These are phyloP conservation scores for Bombus cullumanus DNA, from an alignment of 1,140 invertebrate species.

Conservation along the genomic window DNA sequence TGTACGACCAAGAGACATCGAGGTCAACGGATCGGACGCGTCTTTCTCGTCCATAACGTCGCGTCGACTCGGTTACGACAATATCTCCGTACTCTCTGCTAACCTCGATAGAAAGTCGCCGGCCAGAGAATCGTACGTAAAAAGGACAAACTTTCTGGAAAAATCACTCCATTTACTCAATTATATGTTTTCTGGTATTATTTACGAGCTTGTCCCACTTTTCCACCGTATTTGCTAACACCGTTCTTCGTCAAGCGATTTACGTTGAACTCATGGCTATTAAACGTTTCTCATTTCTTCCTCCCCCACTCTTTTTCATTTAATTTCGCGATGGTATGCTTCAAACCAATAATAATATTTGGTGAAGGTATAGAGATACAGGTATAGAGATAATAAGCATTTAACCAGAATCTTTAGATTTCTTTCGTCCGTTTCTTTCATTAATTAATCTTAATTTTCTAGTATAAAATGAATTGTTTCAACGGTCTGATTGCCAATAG, in stretches of 20 bases:
- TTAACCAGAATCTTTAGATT: too few relatives aligned
- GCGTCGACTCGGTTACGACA: not conserved
- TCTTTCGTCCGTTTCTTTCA: not conserved
- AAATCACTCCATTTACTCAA: slow-evolving; percentile 10
- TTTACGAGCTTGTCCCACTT: slow-evolving; percentile 14
- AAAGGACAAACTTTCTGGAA: slow-evolving; percentile 6
- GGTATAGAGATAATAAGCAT: too few relatives aligned
- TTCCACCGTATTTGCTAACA: not conserved
- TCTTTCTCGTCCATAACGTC: not conserved
- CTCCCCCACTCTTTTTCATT: too few relatives aligned
- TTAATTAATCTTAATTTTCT: not conserved
- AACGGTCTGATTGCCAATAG: not conserved
- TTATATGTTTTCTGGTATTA: not conserved
- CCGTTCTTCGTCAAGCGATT: not conserved
- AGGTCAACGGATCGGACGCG: slow-evolving; percentile 16
- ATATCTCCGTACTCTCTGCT: not conserved
- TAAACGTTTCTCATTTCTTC: not conserved
- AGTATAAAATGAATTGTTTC: not conserved
- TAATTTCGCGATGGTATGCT: too few relatives aligned
- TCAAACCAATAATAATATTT: not conserved
- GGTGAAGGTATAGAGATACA: too few relatives aligned
- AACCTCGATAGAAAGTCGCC: not conserved
- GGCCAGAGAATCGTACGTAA: not conserved
- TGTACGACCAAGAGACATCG: not conserved
- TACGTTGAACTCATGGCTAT: too few relatives aligned